These are phyloP conservation scores for Drosophila takahashii DNA, from an alignment of 1,140 invertebrate genomes.

Conservation along the genomic window DNA sequence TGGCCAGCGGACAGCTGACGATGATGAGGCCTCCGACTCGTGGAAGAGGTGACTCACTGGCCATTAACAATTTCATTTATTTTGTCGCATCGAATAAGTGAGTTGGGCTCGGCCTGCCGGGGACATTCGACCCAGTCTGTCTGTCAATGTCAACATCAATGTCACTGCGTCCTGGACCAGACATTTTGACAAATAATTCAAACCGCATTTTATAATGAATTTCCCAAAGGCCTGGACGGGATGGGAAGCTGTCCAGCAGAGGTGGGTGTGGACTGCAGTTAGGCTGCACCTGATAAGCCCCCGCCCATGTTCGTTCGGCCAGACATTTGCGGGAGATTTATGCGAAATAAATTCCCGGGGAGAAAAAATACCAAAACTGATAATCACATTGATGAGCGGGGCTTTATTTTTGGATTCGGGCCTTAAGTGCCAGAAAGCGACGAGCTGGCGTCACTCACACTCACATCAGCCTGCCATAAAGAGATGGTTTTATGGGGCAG, in stretches of 20 bases:
- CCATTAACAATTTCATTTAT: constrained; percentile 79
- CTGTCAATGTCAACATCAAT: constrained; percentile 79
- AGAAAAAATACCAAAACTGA: constrained; percentile 38
- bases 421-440: constrained; percentile 62
- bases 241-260: not conserved
- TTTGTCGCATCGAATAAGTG: constrained; percentile 54
- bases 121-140: constrained; percentile 42
- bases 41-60: constrained; percentile 36
- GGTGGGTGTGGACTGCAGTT: constrained; percentile 17
- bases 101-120: constrained; percentile 9
- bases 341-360: constrained; percentile 49
- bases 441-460: constrained; percentile 61
- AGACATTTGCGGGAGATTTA: constrained; percentile 49
- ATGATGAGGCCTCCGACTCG: constrained; percentile 6
- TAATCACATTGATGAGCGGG: constrained; percentile 67
- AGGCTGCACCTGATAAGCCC: constrained; percentile 45
- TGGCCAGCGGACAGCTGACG: constrained; percentile 5
- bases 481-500: constrained; percentile 64
- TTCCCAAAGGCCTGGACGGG: constrained; percentile 24
- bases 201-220: constrained; percentile 78
- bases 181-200: constrained; percentile 77
- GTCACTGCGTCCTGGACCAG: constrained; percentile 55
- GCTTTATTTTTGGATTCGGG: constrained; percentile 70
- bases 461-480: constrained; percentile 56
- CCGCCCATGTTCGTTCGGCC: constrained; percentile 1